Percentiles rank a stretch among this genome's conserved stretches.
Evolutionary conservation across 2,888 invertebrate species (phyloP).

Genomic region (Drosophila kambysellisi): DNA sequence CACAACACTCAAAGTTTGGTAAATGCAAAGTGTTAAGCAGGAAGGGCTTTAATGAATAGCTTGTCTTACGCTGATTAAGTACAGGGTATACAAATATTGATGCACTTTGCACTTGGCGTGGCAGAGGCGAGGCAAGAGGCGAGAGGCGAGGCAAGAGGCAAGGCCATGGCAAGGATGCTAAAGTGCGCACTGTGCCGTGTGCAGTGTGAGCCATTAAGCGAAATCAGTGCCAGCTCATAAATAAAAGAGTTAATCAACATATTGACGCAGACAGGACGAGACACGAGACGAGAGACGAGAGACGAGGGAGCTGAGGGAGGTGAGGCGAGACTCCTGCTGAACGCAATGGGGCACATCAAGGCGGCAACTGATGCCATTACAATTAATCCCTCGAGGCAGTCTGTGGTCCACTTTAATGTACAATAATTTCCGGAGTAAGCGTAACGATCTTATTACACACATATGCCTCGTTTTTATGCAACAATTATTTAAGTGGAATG

Average conservation of each 20-base stretch:
- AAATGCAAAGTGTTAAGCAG: background rate
- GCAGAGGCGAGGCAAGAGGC: background rate
- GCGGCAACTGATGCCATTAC: constrained; percentile 42
- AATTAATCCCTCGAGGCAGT: constrained; percentile 45
- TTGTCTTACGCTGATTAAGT: background rate
- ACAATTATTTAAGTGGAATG: constrained; percentile 14
- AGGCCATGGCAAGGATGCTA: constrained; percentile 32
- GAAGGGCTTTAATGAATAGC: background rate
- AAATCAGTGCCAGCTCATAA: constrained; percentile 73
- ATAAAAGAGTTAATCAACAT: constrained; percentile 80
- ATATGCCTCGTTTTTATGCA: background rate
- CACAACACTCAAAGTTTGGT: background rate
- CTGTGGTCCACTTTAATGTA: constrained; percentile 12
- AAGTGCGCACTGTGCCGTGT: constrained; percentile 1
- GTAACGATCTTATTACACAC: constrained; percentile 24
- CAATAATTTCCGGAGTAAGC: constrained; percentile 8
- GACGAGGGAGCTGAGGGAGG: background rate
- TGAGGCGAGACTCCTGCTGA: constrained; percentile 25
- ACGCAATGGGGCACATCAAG: constrained; percentile 45
- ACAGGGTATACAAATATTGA: constrained; percentile 47
- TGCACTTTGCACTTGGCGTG: constrained; percentile 27
- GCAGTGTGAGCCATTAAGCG: constrained; percentile 68
- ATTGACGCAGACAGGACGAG: constrained; percentile 59
- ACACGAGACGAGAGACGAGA: background rate
- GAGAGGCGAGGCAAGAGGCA: constrained; percentile 1